Base-by-base conservation (phyloP, 2,888 invertebrate genomes). In the Drosophila sordidula region DNA sequence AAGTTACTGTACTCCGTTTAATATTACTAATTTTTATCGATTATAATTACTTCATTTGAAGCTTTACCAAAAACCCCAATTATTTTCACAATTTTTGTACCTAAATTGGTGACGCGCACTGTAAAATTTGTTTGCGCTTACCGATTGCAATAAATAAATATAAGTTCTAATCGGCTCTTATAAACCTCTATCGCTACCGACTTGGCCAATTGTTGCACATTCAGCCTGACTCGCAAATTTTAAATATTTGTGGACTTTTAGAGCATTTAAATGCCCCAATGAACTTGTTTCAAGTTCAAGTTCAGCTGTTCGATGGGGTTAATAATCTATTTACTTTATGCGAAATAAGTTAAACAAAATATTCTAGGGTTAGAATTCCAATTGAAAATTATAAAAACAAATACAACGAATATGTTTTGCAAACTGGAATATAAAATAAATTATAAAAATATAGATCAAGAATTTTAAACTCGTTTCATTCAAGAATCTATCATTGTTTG, bases 141-240 rank as follows among this genome's bases (percentile, higher is more conserved):
- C 9, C 38, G 29, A 16, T 18, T 26, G 3, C 22, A 42, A 42
- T 56, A 25, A 41, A 34, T 4, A 38, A 44, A 49, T 56, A 63
- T 6, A 14, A 25, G 18, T 36, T 42, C 22, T 32, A 70, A 41
- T 70, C 50, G 16, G 6, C 16, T 52, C 39, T 42, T 68, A 46
- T 41, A 34, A 12, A 6, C 6, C n/a, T 18, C 29, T 11, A 38
- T 52, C 18, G 59, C 18, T 38, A 39, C 34, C 3, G 14, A 52
- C 22, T 32, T 52, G n/a, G 22, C 22, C 29, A 39, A 52, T 44
- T 70, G 14, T 46, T 50, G 32, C 32, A 46, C 25, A 18, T n/a
- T 69, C 69, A 70, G 32, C 50, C 38, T 70, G 70, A 70, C 26
- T 22, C 22, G 14, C 1, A 46, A 34, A 8, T 46, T 46, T 5